Conservation (phyloP, 1,140 invertebrate species). For the Xylocopa sonorina region DNA sequence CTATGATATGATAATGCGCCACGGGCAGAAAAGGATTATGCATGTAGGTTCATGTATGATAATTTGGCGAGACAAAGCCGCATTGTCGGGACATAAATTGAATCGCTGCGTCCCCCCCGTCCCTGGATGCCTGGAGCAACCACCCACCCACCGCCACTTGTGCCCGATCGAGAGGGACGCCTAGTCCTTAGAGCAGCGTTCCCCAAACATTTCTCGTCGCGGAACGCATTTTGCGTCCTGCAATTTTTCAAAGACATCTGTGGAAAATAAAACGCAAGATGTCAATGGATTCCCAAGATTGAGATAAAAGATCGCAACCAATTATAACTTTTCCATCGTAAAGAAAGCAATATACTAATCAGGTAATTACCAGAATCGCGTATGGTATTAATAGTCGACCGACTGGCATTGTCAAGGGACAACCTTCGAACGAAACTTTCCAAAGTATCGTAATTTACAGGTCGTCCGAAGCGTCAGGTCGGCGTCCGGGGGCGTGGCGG, state of each 20-base stretch:
- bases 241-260: too few relatives aligned
- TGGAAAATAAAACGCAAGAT: too few relatives aligned
- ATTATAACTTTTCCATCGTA: too few relatives aligned
- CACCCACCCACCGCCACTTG: constrained; percentile 63
- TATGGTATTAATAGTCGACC: too few relatives aligned
- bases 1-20: constrained; percentile 77
- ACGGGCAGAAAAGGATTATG: constrained; percentile 65
- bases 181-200: constrained; percentile 48
- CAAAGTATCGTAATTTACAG: neutral
- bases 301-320: too few relatives aligned
- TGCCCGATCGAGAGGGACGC: constrained; percentile 53
- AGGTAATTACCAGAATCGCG: too few relatives aligned
- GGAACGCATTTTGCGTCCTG: too few relatives aligned
- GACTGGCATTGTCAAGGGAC: too few relatives aligned
- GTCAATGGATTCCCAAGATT: too few relatives aligned
- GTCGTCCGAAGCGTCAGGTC: constrained; percentile 31
- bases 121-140: constrained; percentile 43
- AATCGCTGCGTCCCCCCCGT: constrained; percentile 67
- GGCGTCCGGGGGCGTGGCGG: constrained; percentile 28
- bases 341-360: too few relatives aligned
- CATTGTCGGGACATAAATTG: constrained; percentile 80
- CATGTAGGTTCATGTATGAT: constrained; percentile 76
- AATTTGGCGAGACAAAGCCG: constrained; percentile 80
- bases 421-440: neutral
- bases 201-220: too few relatives aligned